Conservation (phyloP, 2,888 invertebrate genomes). For the Drosophila imparisetae region DNA sequence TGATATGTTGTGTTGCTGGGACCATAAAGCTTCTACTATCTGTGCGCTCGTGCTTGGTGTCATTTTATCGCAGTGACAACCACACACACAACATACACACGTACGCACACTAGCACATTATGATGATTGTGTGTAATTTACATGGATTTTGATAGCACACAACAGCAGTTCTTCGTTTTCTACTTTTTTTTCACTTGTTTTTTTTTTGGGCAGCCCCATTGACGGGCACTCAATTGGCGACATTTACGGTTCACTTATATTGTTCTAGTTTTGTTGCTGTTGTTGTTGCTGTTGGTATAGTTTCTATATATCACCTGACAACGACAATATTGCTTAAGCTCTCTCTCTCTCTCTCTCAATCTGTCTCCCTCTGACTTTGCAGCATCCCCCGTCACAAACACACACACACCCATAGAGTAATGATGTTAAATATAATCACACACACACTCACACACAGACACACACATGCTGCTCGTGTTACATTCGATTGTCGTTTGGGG, state of each 20-base stretch:
- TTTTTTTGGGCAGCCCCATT: slow-evolving; percentile 59
- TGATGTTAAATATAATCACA: slow-evolving; percentile 36
- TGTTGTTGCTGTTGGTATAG: slow-evolving; percentile 25
- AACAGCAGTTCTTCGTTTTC: slow-evolving; percentile 11
- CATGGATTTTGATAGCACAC: slow-evolving; percentile 68
- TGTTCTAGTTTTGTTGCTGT: slow-evolving; percentile 33
- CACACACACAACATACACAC: slow-evolving; percentile 28
- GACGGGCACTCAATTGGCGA: slow-evolving; percentile 67
- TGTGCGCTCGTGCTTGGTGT: slow-evolving; percentile 56
- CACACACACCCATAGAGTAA: slow-evolving; percentile 28
- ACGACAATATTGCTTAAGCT: slow-evolving; percentile 1
- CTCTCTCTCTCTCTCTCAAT: not conserved
- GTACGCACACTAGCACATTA: slow-evolving; percentile 47
- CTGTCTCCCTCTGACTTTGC: not conserved
- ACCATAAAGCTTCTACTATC: slow-evolving; percentile 58
- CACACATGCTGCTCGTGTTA: slow-evolving; percentile 35
- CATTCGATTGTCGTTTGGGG: slow-evolving; percentile 53
- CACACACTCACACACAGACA: slow-evolving; percentile 10
- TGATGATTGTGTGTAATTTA: slow-evolving; percentile 76
- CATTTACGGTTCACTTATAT: slow-evolving; percentile 55
- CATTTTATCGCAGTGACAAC: slow-evolving; percentile 53
- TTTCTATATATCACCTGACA: slow-evolving; percentile 49
- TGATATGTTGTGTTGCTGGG: slow-evolving; percentile 45
- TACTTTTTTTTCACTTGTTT: slow-evolving; percentile 5
- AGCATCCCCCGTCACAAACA: slow-evolving; percentile 25